Percentiles rank a stretch among this genome's conserved stretches.
phyloP scores from a whole-genome alignment of 2,113 vertebrate genomes.

The Cnemophilus loriae region DNA sequence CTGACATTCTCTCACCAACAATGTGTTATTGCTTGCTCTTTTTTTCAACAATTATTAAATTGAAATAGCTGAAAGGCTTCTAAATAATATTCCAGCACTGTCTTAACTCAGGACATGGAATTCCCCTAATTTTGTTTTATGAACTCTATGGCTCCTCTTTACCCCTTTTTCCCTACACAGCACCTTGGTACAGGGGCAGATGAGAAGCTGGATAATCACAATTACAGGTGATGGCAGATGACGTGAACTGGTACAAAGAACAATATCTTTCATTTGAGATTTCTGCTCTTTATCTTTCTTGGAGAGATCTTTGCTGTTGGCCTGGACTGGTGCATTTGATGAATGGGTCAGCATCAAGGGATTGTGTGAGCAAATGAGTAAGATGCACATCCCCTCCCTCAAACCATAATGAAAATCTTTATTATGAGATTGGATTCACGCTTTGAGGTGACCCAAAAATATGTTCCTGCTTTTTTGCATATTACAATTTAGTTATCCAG shows the following conservation, averaged over 20 bases:
- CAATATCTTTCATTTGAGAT: not conserved
- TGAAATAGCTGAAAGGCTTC: not conserved
- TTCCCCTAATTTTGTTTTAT: not conserved
- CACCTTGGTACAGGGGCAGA: not conserved
- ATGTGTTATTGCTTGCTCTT: not conserved
- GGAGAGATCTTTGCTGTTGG: not conserved
- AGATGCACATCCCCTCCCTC: constrained; percentile 14
- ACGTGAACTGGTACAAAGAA: not conserved
- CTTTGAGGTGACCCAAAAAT: not conserved
- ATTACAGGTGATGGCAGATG: constrained; percentile 7
- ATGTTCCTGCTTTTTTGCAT: not conserved
- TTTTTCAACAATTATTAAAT: not conserved
- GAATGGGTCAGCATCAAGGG: not conserved
- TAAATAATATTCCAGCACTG: not conserved
- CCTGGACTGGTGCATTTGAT: constrained; percentile 1
- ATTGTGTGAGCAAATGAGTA: not conserved
- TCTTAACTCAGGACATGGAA: not conserved
- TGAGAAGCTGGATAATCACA: not conserved
- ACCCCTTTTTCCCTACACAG: not conserved
- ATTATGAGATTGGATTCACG: not conserved
- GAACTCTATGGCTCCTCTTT: not conserved
- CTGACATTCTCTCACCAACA: not conserved
- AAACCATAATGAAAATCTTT: constrained; percentile 18
- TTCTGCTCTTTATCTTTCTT: constrained; percentile 21
- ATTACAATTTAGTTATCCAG: not conserved